Conservation (phyloP, 2,113 vertebrate species). For the Vanacampus margaritifer region DNA sequence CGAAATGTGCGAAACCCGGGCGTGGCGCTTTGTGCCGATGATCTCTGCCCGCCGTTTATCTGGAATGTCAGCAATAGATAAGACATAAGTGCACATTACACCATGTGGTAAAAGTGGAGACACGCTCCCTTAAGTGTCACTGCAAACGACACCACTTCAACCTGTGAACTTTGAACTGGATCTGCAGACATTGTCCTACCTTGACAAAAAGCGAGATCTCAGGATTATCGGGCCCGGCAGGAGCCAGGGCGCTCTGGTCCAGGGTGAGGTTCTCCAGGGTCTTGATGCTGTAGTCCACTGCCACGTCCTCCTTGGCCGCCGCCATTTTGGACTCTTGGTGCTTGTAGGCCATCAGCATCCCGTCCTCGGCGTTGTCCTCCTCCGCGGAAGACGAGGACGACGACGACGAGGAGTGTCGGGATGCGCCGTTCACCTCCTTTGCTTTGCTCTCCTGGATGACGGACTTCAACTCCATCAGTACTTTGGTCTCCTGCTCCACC, state of each 20-base stretch:
- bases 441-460: not conserved
- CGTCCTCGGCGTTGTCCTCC: slow-evolving; percentile 39
- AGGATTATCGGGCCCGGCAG: slow-evolving; percentile 46
- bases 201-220: slow-evolving; percentile 66
- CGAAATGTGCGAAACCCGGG: not conserved
- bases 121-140: not conserved
- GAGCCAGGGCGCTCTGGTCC: slow-evolving; percentile 37
- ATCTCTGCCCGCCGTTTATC: not conserved
- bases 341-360: slow-evolving; percentile 44
- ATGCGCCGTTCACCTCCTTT: slow-evolving; percentile 12
- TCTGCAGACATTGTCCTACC: slow-evolving; percentile 44
- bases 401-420: slow-evolving; percentile 61
- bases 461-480: not conserved
- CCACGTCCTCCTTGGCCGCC: slow-evolving; percentile 17
- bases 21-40: not conserved
- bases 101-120: not conserved
- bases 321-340: not conserved
- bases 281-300: slow-evolving; percentile 54
- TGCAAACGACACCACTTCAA: not conserved
- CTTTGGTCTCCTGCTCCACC: not conserved
- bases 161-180: not conserved
- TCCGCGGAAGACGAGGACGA: slow-evolving; percentile 30
- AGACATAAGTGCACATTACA: not conserved
- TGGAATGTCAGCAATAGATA: not conserved
- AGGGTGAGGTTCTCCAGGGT: slow-evolving; percentile 34